These are phyloP conservation scores for Nowickia ferox DNA, from an alignment of 2,888 invertebrate genomes.

Conservation along the genomic window DNA sequence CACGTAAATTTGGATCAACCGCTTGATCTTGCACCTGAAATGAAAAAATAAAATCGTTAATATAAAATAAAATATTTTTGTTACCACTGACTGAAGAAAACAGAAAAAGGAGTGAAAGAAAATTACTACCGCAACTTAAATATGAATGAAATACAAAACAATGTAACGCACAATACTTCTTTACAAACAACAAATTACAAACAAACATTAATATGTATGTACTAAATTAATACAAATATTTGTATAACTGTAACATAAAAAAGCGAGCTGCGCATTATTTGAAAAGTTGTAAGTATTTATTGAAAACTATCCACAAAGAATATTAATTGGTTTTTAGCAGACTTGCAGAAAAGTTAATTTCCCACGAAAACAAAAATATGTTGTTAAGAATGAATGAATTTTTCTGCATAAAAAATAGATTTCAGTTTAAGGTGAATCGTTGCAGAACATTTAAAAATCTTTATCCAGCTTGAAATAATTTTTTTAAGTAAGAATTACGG, in stretches of 20 bases:
- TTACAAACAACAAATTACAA: too few species aligned
- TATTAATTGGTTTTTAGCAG: not conserved
- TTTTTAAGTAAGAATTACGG: too few species aligned
- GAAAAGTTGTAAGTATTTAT: too few species aligned
- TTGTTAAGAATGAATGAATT: too few species aligned
- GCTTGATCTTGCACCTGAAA: constrained; percentile 90
- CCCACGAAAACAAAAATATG: not conserved
- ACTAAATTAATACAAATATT: not conserved
- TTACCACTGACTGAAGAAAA: not conserved
- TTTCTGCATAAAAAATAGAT: too few species aligned
- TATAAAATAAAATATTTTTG: constrained; percentile 1
- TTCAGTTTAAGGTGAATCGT: too few species aligned
- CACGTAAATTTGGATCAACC: constrained; percentile 92
- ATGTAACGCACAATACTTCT: not conserved
- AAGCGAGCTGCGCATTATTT: too few species aligned
- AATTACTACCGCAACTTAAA: not conserved
- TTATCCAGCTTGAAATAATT: too few species aligned
- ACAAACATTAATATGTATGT: too few species aligned
- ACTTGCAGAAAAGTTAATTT: not conserved
- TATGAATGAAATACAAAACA: constrained; percentile 20
- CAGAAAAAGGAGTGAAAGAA: constrained; percentile 11
- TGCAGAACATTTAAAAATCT: too few species aligned
- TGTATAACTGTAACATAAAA: not conserved
- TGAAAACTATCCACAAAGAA: not conserved
- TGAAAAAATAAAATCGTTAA: not conserved